Evolutionary conservation across 2,113 vertebrate genomes (phyloP).

Genomic region (Maccullochella peelii): DNA sequence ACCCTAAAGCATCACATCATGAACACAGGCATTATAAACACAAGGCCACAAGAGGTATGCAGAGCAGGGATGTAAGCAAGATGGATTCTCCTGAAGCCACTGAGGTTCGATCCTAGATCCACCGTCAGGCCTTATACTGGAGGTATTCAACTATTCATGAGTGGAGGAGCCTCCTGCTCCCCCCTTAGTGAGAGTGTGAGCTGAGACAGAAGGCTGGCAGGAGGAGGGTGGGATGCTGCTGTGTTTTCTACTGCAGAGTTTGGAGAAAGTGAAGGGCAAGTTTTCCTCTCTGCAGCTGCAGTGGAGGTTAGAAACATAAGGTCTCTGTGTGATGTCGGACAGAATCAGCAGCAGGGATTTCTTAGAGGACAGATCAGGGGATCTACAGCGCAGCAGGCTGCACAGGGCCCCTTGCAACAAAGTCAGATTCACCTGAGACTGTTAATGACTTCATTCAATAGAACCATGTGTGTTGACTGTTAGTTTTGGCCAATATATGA

Average conservation of each 20-base stretch:
- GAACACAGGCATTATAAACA: background rate
- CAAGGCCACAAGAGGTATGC: background rate
- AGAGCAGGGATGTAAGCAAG: background rate
- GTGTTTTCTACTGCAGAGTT: constrained; percentile 68
- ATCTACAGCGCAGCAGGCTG: constrained; percentile 35
- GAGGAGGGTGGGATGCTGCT: constrained; percentile 65
- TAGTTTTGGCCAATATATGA: background rate
- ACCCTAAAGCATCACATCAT: background rate
- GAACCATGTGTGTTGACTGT: background rate
- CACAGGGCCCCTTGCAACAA: constrained; percentile 10
- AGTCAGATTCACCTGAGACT: constrained; percentile 54
- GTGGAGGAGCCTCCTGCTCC: constrained; percentile 46
- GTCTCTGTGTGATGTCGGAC: constrained; percentile 64
- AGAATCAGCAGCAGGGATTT: constrained; percentile 48
- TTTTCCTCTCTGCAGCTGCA: constrained; percentile 65
- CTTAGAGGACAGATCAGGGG: constrained; percentile 62
- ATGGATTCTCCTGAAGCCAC: background rate
- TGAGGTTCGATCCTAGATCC: constrained; percentile 26
- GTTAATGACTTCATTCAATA: constrained; percentile 54
- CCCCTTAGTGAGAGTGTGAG: constrained; percentile 42
- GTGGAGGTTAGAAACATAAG: constrained; percentile 58
- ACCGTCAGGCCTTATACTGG: constrained; percentile 11
- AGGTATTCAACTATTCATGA: constrained; percentile 67
- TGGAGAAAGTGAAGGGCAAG: constrained; percentile 68
- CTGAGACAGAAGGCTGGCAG: constrained; percentile 71